Percentiles rank a stretch among this genome's conserved stretches.
These are phyloP conservation scores for Porites australiensis DNA, from an alignment of 64 coral and sea anemone genomes.

Conservation along the genomic window DNA sequence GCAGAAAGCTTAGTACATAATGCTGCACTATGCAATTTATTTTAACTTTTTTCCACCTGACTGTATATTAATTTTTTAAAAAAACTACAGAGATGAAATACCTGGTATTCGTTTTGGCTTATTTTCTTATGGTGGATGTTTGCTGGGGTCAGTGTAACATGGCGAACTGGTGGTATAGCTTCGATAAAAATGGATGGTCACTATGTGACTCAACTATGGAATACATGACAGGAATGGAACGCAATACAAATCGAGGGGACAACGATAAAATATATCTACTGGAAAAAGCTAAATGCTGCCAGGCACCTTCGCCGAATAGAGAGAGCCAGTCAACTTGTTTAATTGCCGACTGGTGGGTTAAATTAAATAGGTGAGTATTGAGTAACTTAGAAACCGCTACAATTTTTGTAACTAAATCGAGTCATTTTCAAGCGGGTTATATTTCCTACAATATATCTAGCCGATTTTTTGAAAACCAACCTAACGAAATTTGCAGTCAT, in stretches of 20 bases:
- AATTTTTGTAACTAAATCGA: too few species aligned
- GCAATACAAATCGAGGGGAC: background rate
- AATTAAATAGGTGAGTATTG: background rate
- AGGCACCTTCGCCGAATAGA: background rate
- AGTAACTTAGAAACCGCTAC: too few species aligned
- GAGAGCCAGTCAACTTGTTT: background rate
- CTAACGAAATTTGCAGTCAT: too few species aligned
- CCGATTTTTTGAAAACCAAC: too few species aligned
- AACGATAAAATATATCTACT: background rate
- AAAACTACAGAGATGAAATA: background rate
- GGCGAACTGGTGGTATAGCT: conserved; percentile 49
- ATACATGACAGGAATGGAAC: conserved; percentile 37
- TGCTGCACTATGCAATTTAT: too few species aligned
- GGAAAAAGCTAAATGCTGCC: conserved; percentile 26
- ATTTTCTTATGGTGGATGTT: background rate
- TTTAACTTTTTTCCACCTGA: too few species aligned
- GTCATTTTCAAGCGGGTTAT: too few species aligned
- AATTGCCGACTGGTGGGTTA: background rate
- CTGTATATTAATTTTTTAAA: too few species aligned
- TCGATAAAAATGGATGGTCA: conserved; percentile 10
- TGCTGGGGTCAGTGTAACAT: conserved; percentile 17
- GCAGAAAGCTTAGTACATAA: too few species aligned
- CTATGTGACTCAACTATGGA: background rate
- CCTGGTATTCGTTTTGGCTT: background rate
- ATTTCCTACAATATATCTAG: too few species aligned